phyloP scores from a whole-genome alignment of 2,797 vertebrate genomes.

The Scleropages formosus region DNA sequence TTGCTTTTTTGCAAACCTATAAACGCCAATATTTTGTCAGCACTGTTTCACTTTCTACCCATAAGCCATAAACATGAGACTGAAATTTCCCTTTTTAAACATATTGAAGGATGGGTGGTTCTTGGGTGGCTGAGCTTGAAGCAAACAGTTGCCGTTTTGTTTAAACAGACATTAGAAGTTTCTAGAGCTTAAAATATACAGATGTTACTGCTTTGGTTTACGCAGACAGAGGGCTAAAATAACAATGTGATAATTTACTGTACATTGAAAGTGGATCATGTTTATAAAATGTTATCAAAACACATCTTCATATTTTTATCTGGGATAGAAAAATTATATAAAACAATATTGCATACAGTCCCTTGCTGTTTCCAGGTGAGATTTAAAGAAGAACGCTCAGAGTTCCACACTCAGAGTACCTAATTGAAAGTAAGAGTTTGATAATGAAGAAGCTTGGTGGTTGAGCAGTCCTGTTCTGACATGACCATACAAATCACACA shows the following conservation, averaged over 20 bases:
- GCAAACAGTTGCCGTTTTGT: not conserved
- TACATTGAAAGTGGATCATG: constrained; percentile 2
- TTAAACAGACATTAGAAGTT: not conserved
- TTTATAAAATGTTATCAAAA: constrained; percentile 2
- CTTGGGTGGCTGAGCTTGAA: not conserved
- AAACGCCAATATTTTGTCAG: no score
- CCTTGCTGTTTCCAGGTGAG: not conserved
- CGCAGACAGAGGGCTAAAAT: not conserved
- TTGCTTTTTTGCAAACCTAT: constrained; percentile 1
- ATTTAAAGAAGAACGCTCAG: no score
- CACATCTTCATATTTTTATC: not conserved
- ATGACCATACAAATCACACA: no score
- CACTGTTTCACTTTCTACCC: constrained; percentile 1
- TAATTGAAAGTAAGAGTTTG: no score
- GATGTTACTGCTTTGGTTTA: not conserved
- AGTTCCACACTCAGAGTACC: no score
- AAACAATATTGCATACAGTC: not conserved
- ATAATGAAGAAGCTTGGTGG: no score
- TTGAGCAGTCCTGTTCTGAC: no score
- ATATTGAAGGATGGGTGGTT: not conserved
- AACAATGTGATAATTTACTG: constrained; percentile 8
- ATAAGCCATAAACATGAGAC: not conserved
- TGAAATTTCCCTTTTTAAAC: not conserved
- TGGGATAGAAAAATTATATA: not conserved
- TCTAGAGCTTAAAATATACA: constrained; percentile 21